Evolutionary conservation across 2,797 vertebrate genomes (phyloP), one percentile per base, ranked within the genome.

Genomic region (Borostomias antarcticus): DNA sequence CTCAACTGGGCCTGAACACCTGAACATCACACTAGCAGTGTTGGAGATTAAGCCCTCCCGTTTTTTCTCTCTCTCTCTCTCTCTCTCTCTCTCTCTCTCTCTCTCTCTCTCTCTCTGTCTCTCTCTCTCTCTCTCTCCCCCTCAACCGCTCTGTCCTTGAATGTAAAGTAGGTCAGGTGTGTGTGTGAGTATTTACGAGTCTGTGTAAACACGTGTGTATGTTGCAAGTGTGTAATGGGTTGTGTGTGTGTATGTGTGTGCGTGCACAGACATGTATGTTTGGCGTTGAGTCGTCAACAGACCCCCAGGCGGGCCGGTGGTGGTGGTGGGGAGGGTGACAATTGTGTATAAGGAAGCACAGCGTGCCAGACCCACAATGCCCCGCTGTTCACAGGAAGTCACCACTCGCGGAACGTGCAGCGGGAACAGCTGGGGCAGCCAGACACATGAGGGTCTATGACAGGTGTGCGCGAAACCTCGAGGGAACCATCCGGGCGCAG

Each of bases 391-490:
- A 13, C n/a, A 82, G 78, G 78, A 77, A 85, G 78, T 76, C 75
- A 73, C 79, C 57, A 69, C 63, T 72, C 23, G 72, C 70, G 77
- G 83, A 85, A 87, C 85, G 82, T 70, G 54, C 80, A 79, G 81
- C 81, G 82, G 79, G 74, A n/a, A n/a, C 71, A 73, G 69, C 78
- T 53, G 63, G 62, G 81, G 78, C 72, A 67, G 75, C 80, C 82
- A 85, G 72, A 73, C 77, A 67, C 72, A 68, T 64, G 51, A 70
- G 69, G 1, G 2, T 64, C 65, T 48, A 29, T 81, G 84, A 86
- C 86, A 80, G 81, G 86, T 82, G 79, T 72, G n/a, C n/a, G n/a
- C n/a, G 74, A 69, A 74, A 51, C 76, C 76, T 85, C 80, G 45
- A 32, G 66, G 53, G 64, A 77, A 76, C 43, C 52, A 21, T 58